Evolutionary conservation across 2,888 invertebrate species (phyloP).

Genomic region (Ischnus inquisitorius): DNA sequence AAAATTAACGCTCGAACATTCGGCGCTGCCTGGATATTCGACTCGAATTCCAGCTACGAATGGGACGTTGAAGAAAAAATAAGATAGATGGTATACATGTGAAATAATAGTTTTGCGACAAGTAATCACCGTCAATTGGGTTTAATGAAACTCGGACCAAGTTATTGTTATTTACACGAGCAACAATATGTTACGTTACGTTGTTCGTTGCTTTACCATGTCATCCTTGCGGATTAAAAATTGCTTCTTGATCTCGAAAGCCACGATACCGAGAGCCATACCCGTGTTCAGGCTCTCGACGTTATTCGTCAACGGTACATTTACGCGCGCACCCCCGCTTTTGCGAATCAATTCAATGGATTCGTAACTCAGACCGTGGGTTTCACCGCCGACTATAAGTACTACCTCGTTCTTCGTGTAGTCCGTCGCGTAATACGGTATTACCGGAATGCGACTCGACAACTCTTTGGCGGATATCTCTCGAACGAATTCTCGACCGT

Average conservation of each 20-base stretch:
- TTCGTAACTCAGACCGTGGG: slow-evolving; percentile 92
- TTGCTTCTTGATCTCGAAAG: slow-evolving; percentile 94
- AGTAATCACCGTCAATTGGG: neutral
- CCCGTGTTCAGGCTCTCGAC: slow-evolving; percentile 95
- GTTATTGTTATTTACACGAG: slow-evolving; percentile 31
- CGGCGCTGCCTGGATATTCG: neutral
- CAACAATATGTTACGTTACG: neutral
- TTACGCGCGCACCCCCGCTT: slow-evolving; percentile 89
- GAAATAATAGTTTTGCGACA: neutral
- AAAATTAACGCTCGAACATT: slow-evolving; percentile 46
- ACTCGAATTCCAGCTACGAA: neutral
- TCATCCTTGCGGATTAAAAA: slow-evolving; percentile 77
- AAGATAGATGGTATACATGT: too few species aligned
- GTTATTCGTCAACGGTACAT: slow-evolving; percentile 92
- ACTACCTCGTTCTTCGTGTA: slow-evolving; percentile 87
- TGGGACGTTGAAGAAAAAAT: too few species aligned
- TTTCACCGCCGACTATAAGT: slow-evolving; percentile 95
- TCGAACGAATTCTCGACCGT: neutral
- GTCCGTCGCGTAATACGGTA: slow-evolving; percentile 89
- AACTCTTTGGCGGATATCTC: slow-evolving; percentile 62
- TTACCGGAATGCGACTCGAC: slow-evolving; percentile 85
- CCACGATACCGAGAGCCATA: slow-evolving; percentile 93
- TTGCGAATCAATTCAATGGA: slow-evolving; percentile 89
- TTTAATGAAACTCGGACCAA: slow-evolving; percentile 5
- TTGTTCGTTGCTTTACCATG: neutral